These are phyloP conservation scores for Cerceris ruficornis DNA, from an alignment of 2,888 invertebrate species.

Conservation along the genomic window DNA sequence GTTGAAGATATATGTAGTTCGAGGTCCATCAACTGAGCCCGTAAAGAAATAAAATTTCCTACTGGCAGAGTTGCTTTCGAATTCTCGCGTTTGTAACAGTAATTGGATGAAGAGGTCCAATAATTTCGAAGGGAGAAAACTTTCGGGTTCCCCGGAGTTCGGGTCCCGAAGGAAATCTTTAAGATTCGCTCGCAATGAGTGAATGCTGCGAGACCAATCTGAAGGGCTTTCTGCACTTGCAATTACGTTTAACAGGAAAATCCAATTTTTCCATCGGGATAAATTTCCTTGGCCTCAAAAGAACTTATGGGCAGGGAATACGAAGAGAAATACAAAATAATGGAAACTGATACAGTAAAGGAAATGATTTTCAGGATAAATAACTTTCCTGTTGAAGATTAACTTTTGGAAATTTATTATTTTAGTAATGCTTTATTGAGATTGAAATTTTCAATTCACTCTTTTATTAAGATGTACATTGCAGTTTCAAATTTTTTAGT, in stretches of 20 bases:
- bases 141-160: slow-evolving; percentile 8
- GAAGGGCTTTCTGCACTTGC: not conserved
- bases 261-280: not conserved
- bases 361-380: no score
- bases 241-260: not conserved
- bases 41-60: slow-evolving; percentile 1
- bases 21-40: not conserved
- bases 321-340: no score
- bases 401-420: no score
- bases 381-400: no score
- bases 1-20: not conserved
- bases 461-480: no score
- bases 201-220: not conserved
- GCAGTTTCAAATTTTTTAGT: no score
- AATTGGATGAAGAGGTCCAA: slow-evolving; percentile 16
- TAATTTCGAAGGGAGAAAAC: slow-evolving; percentile 23
- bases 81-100: slow-evolving; percentile 7
- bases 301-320: not conserved
- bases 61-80: not conserved
- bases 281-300: not conserved
- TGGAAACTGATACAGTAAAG: no score
- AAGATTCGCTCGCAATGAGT: slow-evolving; percentile 31
- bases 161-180: slow-evolving; percentile 52
- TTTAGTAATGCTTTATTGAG: no score
- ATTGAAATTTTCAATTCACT: no score